Evolutionary conservation across 1,140 invertebrate species (phyloP), one percentile per base, ranked within the genome.

Genomic region (Drosophila nannoptera): DNA sequence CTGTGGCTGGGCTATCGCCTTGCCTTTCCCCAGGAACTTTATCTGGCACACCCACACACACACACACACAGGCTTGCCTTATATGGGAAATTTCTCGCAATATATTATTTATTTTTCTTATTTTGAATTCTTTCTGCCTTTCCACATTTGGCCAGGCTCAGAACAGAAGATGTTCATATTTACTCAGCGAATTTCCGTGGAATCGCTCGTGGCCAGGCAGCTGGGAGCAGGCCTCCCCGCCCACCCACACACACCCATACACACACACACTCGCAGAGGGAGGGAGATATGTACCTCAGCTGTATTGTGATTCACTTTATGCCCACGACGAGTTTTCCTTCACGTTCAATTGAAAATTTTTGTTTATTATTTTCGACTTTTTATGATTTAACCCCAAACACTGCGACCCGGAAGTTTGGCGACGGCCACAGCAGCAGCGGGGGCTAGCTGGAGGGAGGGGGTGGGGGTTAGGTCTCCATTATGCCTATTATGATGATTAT

Each of bases 351-450:
- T 84, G 81, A 84, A 86, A 60, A 65, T 69, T 77, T 81, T 84
- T 84, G 81, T 84, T 84, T 84, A 84, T 84, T 84, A 84, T 84
- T 84, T 84, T 86, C 65, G 66, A 81, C 60, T 84, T 81, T 84
- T 81, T 84, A 84, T 84, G 81, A 86, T 84, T 84, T 86, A 81
- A 84, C 81, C 81, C 81, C 81, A 84, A 56, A 71, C n/a, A n/a
- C n/a, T n/a, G n/a, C 38, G 70, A 68, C 80, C 80, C 80, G 81
- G 81, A 84, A 84, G 80, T 86, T 86, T 81, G 81, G 66, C 80
- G 75, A 82, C 77, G 64, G 33, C 54, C 40, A 43, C n/a, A 43
- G 12, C 40, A 36, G 22, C 7, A 33, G 71, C 40, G 64, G 56
- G 56, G 29, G 46, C 55, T 7, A 9, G 8, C 35, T 22, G 12